Evolutionary conservation across 2,113 vertebrate genomes (phyloP).

Genomic region (Gracilinanus agilis): DNA sequence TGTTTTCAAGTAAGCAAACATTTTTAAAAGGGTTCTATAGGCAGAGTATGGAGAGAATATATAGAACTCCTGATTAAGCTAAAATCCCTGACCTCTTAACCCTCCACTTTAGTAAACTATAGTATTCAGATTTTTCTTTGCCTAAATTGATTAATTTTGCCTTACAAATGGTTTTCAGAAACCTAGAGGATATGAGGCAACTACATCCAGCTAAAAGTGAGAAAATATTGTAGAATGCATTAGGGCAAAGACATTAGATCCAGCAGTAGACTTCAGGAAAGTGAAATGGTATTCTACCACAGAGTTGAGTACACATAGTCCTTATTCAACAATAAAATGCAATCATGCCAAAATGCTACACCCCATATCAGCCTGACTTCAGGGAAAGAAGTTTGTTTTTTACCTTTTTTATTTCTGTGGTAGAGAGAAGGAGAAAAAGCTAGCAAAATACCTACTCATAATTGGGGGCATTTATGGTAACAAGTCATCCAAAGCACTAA

Average conservation of each 20-base stretch:
- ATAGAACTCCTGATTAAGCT: neutral
- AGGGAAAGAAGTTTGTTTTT: neutral
- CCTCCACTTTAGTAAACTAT: neutral
- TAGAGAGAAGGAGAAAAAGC: neutral
- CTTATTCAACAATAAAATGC: neutral
- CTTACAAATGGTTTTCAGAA: neutral
- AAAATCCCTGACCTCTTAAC: neutral
- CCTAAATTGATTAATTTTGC: neutral
- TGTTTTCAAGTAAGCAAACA: neutral
- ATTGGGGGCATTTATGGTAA: neutral
- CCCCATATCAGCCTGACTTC: neutral
- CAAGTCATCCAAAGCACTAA: neutral
- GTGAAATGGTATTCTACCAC: neutral
- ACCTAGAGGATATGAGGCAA: neutral
- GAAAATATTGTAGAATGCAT: neutral
- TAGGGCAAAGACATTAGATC: neutral
- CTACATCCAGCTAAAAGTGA: neutral
- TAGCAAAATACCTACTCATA: neutral
- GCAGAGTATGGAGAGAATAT: neutral
- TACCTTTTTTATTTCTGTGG: neutral
- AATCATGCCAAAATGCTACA: neutral
- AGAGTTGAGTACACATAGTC: neutral
- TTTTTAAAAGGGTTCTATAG: neutral
- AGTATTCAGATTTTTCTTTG: neutral
- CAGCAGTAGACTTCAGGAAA: neutral